Conservation (phyloP, 2,113 vertebrate genomes). For the Felis catus region F.catus_Fca126_mat1.0 CM031413.1:155520501-155521000, state of each 20-base stretch:
- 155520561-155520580: background rate
- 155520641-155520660: background rate
- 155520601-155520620: background rate
- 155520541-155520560: background rate
- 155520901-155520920: background rate
- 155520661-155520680: background rate
- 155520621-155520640: background rate
- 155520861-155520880: background rate
- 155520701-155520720: background rate
- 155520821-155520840: background rate
- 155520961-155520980: background rate
- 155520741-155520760: background rate
- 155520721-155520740: background rate
- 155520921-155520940: background rate
- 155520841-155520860: conserved; percentile 3
- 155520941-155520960: background rate
- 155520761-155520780: background rate
- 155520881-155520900: background rate
- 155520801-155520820: background rate
- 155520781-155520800: background rate
- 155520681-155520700: background rate
- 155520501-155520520: background rate
- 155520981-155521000: background rate
- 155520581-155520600: background rate
- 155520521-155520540: background rate